Percentiles rank a stretch among this genome's conserved stretches.
These are phyloP conservation scores for Alviniconcha marisindica DNA, from an alignment of 1,140 invertebrate genomes.

Conservation along the genomic window DNA sequence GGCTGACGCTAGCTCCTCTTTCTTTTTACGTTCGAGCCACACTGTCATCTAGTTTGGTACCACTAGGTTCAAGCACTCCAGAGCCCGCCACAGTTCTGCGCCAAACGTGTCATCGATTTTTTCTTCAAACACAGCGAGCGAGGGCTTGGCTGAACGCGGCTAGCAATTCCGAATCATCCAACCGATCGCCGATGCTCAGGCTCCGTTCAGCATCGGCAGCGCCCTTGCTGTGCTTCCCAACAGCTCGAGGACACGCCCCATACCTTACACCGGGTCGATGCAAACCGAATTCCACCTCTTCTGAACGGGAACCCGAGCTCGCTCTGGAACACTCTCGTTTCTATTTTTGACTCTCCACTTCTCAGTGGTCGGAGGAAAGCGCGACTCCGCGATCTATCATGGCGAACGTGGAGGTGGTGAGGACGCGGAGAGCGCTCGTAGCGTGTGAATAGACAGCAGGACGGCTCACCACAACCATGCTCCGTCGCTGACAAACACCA, in stretches of 20 bases:
- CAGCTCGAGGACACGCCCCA: neutral
- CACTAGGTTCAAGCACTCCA: too few relatives aligned
- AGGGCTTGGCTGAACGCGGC: neutral
- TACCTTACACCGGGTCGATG: neutral
- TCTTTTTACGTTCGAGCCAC: too few relatives aligned
- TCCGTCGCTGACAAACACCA: neutral
- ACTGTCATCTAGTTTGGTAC: too few relatives aligned
- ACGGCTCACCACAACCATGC: neutral
- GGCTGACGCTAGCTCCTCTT: too few relatives aligned
- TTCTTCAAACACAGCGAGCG: too few relatives aligned
- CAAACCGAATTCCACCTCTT: neutral
- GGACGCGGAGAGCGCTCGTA: neutral
- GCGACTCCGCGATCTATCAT: neutral
- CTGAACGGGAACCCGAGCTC: neutral
- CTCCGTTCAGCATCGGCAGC: neutral
- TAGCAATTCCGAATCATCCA: slow-evolving; percentile 8
- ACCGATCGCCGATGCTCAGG: neutral
- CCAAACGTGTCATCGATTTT: too few relatives aligned
- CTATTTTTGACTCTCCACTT: neutral
- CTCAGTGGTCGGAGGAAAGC: neutral
- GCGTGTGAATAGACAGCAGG: neutral
- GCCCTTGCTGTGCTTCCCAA: neutral
- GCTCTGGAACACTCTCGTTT: neutral
- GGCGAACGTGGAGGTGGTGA: neutral
- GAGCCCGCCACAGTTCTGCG: too few relatives aligned